phyloP scores from a whole-genome alignment of 30 jellyfish, hydroid and myxozoan species.

The Hydractinia symbiolongicarpus region DNA sequence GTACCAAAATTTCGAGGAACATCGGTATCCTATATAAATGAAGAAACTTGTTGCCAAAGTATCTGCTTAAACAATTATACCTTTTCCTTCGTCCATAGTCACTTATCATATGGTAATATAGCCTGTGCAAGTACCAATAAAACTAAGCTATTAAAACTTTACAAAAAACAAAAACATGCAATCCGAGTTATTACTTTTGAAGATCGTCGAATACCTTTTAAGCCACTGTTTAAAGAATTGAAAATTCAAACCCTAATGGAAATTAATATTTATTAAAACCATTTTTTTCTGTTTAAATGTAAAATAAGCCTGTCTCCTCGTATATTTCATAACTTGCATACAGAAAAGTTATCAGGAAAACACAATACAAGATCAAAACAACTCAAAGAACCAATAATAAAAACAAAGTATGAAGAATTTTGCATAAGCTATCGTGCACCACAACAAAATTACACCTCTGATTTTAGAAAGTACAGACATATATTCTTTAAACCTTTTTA shows the following conservation, averaged over 20 bases:
- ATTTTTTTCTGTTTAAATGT: not conserved
- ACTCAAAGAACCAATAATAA: constrained; percentile 3
- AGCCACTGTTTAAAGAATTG: not conserved
- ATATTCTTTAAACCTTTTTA: not conserved
- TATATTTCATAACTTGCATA: constrained; percentile 1
- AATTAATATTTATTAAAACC: not conserved
- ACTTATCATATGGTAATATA: constrained; percentile 3
- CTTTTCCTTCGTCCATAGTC: constrained; percentile 8
- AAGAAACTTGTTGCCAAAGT: not conserved
- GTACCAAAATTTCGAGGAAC: not conserved
- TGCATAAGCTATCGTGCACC: not conserved
- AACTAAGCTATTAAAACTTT: constrained; percentile 5
- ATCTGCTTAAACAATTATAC: not conserved
- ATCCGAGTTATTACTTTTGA: constrained; percentile 1
- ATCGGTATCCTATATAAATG: not conserved
- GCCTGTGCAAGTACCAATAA: constrained; percentile 6
- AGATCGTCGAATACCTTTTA: not conserved
- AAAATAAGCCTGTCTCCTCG: not conserved
- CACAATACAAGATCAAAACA: not conserved
- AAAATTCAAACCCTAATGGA: not conserved
- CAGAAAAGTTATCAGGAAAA: not conserved
- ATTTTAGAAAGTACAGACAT: not conserved
- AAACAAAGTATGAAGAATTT: not conserved
- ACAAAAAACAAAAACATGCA: not conserved
- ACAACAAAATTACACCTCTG: not conserved